Evolutionary conservation across 1,140 invertebrate genomes (phyloP), one percentile per base, ranked within the genome.

Genomic region (Dicyema japonicum): DNA sequence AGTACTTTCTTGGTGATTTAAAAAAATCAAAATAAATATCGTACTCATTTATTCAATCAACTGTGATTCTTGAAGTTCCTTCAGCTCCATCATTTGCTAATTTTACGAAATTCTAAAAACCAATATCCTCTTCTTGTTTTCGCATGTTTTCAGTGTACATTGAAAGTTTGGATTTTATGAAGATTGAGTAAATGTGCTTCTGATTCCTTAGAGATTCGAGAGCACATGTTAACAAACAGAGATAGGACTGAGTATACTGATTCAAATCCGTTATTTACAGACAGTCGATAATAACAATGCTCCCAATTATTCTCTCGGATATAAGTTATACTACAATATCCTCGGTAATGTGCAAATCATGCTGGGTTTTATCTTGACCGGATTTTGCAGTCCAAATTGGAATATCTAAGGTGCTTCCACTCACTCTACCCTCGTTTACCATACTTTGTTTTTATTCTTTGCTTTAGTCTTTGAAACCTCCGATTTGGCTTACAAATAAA

Each of bases 21-120:
- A n/a, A n/a, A n/a, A n/a, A n/a, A n/a, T n/a, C n/a, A n/a, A n/a
- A n/a, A n/a, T n/a, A n/a, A n/a, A n/a, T n/a, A n/a, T n/a, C n/a
- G 49, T 46, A 8, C 41, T 42, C 48, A 51, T 51, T 26, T 51
- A 46, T 30, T 51, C 45, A 11, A 50, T 26, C 19, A 39, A 25
- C 14, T 31, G 28, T 11, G 35, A 34, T 22, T 50, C 46, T 26
- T 40, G 29, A 24, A 42, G 40, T 24, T 48, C 44, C n/a, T 33
- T 18, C 15, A 32, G 5, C 15, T 5, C 22, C 15, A 12, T 23
- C 9, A 23, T 9, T 5, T 4, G 5, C 5, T 19, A 27, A 14
- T 27, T 17, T 17, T 21, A 19, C 9, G 6, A 27, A 27, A 27
- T 9, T 5, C 19, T 22, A 22, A 16, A 15, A 27, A 47, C 46